These are phyloP conservation scores for Sander lucioperca DNA, from an alignment of 2,113 vertebrate species.

Conservation along the genomic window DNA sequence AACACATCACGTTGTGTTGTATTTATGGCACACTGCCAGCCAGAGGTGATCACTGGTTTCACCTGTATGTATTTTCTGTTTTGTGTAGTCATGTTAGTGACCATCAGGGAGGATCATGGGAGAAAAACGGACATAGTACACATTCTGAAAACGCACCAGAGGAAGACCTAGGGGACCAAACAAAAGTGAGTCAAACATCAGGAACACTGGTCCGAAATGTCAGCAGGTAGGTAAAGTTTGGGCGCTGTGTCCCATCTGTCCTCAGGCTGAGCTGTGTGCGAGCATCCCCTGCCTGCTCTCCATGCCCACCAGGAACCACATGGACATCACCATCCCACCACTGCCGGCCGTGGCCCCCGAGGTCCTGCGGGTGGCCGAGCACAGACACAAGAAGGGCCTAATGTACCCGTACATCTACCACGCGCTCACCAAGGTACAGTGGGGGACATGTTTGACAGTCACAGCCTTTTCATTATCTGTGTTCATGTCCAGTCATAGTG, in stretches of 20 bases:
- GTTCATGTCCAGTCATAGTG: neutral
- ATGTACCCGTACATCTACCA: conserved; percentile 99
- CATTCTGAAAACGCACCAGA: conserved; percentile 84
- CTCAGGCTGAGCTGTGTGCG: conserved; percentile 88
- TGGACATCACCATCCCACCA: conserved; percentile 96
- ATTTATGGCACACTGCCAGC: neutral
- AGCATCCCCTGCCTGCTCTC: conserved; percentile 94
- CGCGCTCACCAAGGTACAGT: conserved; percentile 92
- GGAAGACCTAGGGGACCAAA: conserved; percentile 89
- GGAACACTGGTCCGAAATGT: neutral
- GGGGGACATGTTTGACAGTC: neutral
- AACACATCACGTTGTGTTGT: neutral
- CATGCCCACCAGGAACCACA: conserved; percentile 97
- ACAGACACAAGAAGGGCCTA: conserved; percentile 95
- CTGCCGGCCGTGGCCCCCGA: conserved; percentile 92
- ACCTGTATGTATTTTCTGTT: neutral
- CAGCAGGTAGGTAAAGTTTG: neutral
- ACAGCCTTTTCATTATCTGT: too few relatives aligned
- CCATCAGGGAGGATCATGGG: conserved; percentile 88
- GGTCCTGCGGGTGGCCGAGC: conserved; percentile 95
- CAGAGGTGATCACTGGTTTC: neutral
- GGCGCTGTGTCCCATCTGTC: neutral
- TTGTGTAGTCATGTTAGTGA: conserved; percentile 88
- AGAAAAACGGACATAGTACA: conserved; percentile 86
- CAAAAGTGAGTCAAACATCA: conserved; percentile 84